Conservation (phyloP, 2,113 vertebrate genomes). For the Calidris pugnax region DNA sequence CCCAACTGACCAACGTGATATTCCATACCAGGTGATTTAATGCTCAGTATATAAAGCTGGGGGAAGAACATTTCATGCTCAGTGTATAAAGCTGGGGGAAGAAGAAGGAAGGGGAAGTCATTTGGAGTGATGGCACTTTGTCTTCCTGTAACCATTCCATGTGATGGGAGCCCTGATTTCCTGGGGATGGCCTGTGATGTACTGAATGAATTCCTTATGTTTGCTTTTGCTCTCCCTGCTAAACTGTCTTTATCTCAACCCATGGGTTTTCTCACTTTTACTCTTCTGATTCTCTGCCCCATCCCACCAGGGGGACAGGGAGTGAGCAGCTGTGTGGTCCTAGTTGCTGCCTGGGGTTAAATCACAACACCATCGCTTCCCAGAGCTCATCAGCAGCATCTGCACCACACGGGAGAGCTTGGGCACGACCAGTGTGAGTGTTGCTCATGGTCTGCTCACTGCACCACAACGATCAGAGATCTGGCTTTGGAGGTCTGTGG, state of each 20-base stretch:
- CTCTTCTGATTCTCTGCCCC: not conserved
- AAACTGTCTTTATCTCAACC: not conserved
- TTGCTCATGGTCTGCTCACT: not conserved
- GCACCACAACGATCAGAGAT: rapidly evolving
- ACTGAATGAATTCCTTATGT: not conserved
- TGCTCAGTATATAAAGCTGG: not conserved
- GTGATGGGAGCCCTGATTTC: not conserved
- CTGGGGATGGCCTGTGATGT: not conserved
- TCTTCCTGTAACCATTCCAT: not conserved
- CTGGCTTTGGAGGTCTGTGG: not conserved
- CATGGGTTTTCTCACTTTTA: not conserved
- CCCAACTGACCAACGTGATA: no score
- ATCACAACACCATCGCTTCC: not conserved
- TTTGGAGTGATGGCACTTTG: not conserved
- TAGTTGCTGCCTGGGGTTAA: not conserved
- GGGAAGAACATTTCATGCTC: not conserved
- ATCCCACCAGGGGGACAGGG: not conserved
- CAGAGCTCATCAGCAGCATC: not conserved
- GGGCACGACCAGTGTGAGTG: no score
- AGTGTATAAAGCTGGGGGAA: not conserved
- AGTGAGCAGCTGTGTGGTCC: not conserved
- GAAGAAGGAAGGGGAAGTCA: not conserved
- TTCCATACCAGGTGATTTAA: not conserved
- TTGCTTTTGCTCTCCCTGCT: not conserved
- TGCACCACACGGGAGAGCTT: rapidly evolving